These are phyloP conservation scores for Zeugodacus cucurbitae DNA, from an alignment of 1,140 invertebrate species.

Conservation along the genomic window DNA sequence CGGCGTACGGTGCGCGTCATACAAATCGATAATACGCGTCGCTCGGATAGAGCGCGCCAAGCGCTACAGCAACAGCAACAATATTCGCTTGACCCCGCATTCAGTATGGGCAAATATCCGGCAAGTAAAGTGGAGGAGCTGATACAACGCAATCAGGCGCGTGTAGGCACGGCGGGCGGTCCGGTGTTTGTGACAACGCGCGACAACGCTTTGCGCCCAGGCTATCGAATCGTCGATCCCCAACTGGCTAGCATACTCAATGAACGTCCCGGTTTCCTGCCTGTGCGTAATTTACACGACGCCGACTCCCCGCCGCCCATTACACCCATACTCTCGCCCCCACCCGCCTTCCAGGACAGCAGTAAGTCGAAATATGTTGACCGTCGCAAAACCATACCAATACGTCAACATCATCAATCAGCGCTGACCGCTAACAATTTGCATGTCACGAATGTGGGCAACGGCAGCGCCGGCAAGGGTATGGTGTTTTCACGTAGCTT, in stretches of 20 bases:
- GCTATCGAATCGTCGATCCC: conserved; percentile 61
- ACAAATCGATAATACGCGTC: conserved; percentile 49
- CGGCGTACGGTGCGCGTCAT: conserved; percentile 46
- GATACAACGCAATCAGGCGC: conserved; percentile 60
- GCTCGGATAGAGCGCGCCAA: conserved; percentile 47
- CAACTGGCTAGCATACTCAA: conserved; percentile 61
- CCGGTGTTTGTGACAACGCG: conserved; percentile 5
- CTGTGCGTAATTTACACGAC: conserved; percentile 56
- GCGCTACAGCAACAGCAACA: conserved; percentile 53
- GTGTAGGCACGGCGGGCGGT: conserved; percentile 41
- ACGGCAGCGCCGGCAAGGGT: conserved; percentile 51
- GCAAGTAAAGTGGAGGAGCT: conserved; percentile 63
- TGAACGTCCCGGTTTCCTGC: conserved; percentile 62
- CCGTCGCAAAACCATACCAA: conserved; percentile 48
- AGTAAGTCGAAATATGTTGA: conserved; percentile 51
- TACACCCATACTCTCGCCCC: conserved; percentile 68
- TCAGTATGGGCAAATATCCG: conserved; percentile 53
- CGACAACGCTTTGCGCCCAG: conserved; percentile 52
- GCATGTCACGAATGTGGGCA: not conserved
- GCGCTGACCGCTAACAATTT: conserved; percentile 37
- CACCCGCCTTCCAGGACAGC: conserved; percentile 68
- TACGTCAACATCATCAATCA: conserved; percentile 47
- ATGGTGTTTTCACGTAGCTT: conserved; percentile 66
- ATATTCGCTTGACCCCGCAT: conserved; percentile 42
- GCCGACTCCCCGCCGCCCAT: conserved; percentile 65